A percentile compares a stretch with the other conserved stretches of the same genome.
phyloP scores from a whole-genome alignment of 2,113 vertebrate genomes.

The Phainopepla nitens region DNA sequence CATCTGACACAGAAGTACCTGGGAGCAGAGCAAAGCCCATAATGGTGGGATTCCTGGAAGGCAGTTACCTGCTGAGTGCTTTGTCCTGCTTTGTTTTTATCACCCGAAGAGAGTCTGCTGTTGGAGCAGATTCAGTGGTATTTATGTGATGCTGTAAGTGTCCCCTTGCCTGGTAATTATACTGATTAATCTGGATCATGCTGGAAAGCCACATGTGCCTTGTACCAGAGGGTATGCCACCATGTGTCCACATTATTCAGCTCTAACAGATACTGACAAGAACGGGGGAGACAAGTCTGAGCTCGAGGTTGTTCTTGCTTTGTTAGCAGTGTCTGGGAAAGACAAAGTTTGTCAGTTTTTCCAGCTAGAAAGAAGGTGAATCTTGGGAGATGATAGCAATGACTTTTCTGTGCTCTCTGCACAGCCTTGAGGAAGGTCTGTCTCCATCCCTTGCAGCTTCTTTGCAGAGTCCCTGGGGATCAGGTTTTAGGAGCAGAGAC shows the following conservation, averaged over 20 bases:
- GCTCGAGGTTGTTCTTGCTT: conserved; percentile 16
- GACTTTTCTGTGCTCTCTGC: background rate
- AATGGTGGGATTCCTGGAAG: background rate
- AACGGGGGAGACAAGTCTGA: background rate
- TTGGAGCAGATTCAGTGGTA: background rate
- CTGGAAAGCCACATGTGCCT: conserved; percentile 21
- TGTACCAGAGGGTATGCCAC: conserved; percentile 26
- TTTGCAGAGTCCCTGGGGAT: background rate
- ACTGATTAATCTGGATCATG: conserved; percentile 47
- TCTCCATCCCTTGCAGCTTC: background rate
- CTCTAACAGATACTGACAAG: conserved; percentile 30
- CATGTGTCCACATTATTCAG: background rate
- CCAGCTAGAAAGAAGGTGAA: background rate
- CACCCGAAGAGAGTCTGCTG: background rate
- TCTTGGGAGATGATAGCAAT: background rate
- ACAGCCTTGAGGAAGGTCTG: background rate
- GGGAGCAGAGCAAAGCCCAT: background rate
- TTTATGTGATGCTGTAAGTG: conserved; percentile 15
- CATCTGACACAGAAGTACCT: background rate
- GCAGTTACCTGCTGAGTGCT: background rate
- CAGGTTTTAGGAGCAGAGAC: background rate
- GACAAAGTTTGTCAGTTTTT: background rate
- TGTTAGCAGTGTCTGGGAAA: background rate
- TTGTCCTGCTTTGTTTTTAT: conserved; percentile 16
- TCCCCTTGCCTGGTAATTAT: conserved; percentile 45